Percentiles rank a stretch among this genome's conserved stretches.
These are phyloP conservation scores for Philereme vetulata DNA, from an alignment of 2,888 invertebrate species.

Conservation along the genomic window DNA sequence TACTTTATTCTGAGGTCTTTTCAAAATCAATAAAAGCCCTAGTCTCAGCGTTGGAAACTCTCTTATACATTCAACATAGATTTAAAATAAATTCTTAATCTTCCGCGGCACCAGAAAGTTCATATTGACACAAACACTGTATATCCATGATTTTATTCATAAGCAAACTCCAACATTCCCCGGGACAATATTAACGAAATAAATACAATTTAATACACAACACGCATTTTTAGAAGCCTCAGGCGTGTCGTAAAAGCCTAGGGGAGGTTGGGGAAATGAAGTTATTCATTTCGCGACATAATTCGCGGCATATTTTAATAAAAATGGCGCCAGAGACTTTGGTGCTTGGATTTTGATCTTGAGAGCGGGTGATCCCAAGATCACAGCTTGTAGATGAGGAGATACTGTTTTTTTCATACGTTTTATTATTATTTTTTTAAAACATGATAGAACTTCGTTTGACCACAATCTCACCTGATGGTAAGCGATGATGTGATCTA, in stretches of 20 bases:
- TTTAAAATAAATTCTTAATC: conserved; percentile 15
- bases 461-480: too few species aligned
- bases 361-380: conserved; percentile 12
- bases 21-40: not conserved
- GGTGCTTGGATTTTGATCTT: conserved; percentile 34
- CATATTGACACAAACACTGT: conserved; percentile 35
- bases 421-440: too few species aligned
- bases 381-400: conserved; percentile 5
- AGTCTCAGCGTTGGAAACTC: not conserved
- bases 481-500: too few species aligned
- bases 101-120: conserved; percentile 6
- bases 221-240: conserved; percentile 45
- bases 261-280: conserved; percentile 53
- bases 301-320: conserved; percentile 71
- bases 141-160: conserved; percentile 39
- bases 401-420: not conserved
- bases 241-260: conserved; percentile 60
- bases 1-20: too few species aligned
- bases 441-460: too few species aligned
- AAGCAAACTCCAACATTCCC: conserved; percentile 31
- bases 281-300: conserved; percentile 72
- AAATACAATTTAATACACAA: conserved; percentile 42
- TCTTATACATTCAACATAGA: conserved; percentile 3
- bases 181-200: conserved; percentile 39
- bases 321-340: conserved; percentile 47